Percentiles rank a stretch among this genome's conserved stretches.
Evolutionary conservation across 2,888 invertebrate genomes (phyloP).

Genomic region (Chymomyza amoena): DNA sequence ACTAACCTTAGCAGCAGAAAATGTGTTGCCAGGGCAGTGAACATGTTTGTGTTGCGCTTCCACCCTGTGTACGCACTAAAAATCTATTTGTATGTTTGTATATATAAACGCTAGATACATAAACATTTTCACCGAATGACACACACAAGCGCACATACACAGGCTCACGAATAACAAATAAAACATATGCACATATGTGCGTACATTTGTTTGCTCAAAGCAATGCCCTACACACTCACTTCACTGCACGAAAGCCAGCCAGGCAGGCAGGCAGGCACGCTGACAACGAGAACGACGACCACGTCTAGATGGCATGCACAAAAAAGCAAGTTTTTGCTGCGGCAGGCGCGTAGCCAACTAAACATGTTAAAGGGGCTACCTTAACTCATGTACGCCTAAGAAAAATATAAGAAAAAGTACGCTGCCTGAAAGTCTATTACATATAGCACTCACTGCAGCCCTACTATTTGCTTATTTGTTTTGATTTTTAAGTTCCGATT

Average conservation of each 20-base stretch:
- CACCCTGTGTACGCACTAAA: neutral
- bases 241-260: neutral
- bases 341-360: neutral
- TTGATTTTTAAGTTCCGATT: neutral
- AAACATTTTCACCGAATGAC: neutral
- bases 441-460: neutral
- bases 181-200: conserved; percentile 13
- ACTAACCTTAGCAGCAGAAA: neutral
- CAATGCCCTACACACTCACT: conserved; percentile 12
- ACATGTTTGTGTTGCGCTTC: neutral
- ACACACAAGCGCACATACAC: neutral
- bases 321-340: conserved; percentile 8
- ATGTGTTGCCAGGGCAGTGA: neutral
- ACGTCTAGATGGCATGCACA: neutral
- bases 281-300: neutral
- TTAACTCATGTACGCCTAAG: no score
- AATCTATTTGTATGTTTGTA: conserved; percentile 6
- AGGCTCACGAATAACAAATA: conserved; percentile 14
- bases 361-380: neutral
- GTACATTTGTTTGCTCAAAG: conserved; percentile 8
- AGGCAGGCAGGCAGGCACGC: neutral
- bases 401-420: neutral
- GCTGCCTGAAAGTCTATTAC: no score
- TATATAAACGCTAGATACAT: conserved; percentile 30
- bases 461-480: neutral